Evolutionary conservation across 2,797 vertebrate species (phyloP).

Genomic region (Galagoides demidoff): DNA sequence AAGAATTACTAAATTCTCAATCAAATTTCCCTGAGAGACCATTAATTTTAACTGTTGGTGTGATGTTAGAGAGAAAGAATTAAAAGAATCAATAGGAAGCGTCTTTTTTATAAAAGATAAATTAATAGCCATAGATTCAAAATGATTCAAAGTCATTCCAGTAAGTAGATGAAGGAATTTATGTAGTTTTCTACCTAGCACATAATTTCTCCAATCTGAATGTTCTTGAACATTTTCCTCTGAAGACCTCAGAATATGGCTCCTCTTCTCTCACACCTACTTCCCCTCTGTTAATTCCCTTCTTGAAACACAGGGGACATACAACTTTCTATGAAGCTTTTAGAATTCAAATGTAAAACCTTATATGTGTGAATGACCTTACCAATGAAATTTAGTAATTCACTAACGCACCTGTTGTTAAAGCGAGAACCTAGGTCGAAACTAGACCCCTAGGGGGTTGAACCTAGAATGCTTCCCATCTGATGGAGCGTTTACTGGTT

Average conservation of each 20-base stretch:
- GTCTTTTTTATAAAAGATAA: constrained; percentile 7
- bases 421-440: background rate
- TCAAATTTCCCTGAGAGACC: constrained; percentile 37
- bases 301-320: background rate
- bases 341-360: background rate
- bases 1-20: constrained; percentile 59
- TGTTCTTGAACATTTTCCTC: background rate
- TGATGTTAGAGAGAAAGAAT: constrained; percentile 43
- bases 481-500: background rate
- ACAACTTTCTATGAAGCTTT: background rate
- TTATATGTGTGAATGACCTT: background rate
- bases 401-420: background rate
- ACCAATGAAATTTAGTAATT: background rate
- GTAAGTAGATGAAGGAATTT: background rate
- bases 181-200: background rate
- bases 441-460: background rate
- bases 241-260: background rate
- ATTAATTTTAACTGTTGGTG: constrained; percentile 59
- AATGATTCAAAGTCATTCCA: constrained; percentile 19
- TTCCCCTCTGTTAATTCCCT: background rate
- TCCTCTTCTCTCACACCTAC: background rate
- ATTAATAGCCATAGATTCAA: background rate
- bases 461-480: background rate
- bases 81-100: constrained; percentile 18
- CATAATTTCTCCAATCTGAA: background rate